These are phyloP conservation scores for Coptotermes formosanus DNA, from an alignment of 1,140 invertebrate genomes.

Conservation along the genomic window DNA sequence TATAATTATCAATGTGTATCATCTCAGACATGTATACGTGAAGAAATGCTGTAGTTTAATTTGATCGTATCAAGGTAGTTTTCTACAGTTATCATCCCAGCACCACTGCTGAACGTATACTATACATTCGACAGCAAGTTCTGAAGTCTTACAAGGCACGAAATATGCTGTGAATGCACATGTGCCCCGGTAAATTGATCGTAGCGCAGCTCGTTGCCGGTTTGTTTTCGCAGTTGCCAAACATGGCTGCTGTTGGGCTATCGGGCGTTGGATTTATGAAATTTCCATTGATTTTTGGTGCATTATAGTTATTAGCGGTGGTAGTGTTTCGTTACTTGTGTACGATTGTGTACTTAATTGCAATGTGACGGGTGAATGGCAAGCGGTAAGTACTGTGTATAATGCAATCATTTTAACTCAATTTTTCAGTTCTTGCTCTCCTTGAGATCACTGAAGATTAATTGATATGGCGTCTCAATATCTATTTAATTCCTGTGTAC, in stretches of 20 bases:
- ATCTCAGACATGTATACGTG: not conserved
- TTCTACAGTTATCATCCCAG: no score
- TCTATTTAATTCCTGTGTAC: not conserved
- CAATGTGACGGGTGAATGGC: not conserved
- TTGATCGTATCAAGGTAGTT: no score
- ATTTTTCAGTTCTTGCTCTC: not conserved
- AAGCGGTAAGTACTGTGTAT: not conserved
- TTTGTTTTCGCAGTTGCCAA: conserved; percentile 17
- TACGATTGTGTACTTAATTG: not conserved
- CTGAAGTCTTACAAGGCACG: not conserved
- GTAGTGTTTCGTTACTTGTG: not conserved
- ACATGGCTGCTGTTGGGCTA: not conserved
- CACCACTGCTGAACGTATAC: not conserved
- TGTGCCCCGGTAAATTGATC: not conserved
- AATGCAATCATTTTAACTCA: not conserved
- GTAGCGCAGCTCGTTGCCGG: not conserved
- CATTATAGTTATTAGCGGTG: not conserved
- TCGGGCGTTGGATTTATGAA: not conserved
- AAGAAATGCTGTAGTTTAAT: no score
- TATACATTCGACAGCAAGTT: not conserved
- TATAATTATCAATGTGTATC: not conserved
- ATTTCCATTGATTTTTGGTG: not conserved
- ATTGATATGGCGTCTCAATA: not conserved
- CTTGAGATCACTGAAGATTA: not conserved
- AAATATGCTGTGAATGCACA: not conserved